A percentile compares a stretch with the other conserved stretches of the same genome.
phyloP scores from a whole-genome alignment of 1,140 invertebrate species.

The Drosophila grimshawi region DNA sequence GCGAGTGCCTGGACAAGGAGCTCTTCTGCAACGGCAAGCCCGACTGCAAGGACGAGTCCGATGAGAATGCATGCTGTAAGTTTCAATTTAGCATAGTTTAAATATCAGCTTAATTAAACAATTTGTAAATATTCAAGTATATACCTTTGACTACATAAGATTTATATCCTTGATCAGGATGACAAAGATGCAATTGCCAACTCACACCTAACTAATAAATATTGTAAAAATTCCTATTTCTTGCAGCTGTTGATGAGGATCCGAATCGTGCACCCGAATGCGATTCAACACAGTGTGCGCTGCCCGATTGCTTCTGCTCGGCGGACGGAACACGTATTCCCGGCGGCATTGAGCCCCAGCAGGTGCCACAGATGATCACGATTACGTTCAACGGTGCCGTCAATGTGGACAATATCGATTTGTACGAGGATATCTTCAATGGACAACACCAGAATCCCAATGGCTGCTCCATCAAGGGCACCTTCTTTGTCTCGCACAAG shows the following conservation, averaged over 20 bases:
- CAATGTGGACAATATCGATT: constrained; percentile 96
- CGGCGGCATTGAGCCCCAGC: constrained; percentile 91
- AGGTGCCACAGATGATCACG: constrained; percentile 97
- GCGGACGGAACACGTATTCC: constrained; percentile 96
- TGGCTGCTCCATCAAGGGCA: constrained; percentile 96
- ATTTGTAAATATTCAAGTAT: too few relatives aligned
- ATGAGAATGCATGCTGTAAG: constrained; percentile 98
- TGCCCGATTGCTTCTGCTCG: constrained; percentile 97
- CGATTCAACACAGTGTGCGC: constrained; percentile 93
- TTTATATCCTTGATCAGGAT: too few relatives aligned
- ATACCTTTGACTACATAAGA: too few relatives aligned
- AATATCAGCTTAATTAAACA: too few relatives aligned
- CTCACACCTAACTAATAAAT: not conserved
- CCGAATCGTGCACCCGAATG: constrained; percentile 95
- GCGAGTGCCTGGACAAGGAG: constrained; percentile 95
- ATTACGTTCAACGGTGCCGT: constrained; percentile 97
- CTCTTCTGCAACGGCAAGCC: constrained; percentile 96
- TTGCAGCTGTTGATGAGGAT: constrained; percentile 93
- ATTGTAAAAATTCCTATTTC: not conserved
- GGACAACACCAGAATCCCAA: constrained; percentile 95
- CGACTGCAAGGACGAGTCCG: constrained; percentile 97
- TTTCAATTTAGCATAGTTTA: constrained; percentile 59
- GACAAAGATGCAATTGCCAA: too few relatives aligned
- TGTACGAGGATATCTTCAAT: constrained; percentile 96
- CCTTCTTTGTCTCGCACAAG: constrained; percentile 98